These are phyloP conservation scores for Ormyrus thymus DNA, from an alignment of 2,888 invertebrate genomes.

Conservation along the genomic window DNA sequence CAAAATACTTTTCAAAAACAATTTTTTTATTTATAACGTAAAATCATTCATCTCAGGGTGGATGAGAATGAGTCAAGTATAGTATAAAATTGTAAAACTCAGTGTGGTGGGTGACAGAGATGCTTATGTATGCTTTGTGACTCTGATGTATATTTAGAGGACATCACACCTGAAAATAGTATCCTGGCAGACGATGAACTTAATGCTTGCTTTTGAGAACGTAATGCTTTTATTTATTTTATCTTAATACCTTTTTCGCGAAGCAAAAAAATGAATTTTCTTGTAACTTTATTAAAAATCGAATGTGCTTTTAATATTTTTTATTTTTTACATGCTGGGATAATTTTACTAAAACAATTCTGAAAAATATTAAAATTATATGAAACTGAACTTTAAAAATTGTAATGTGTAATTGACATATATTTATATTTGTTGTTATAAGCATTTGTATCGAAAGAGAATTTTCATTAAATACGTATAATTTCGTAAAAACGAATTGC, in stretches of 20 bases:
- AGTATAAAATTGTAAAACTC: slow-evolving; percentile 46
- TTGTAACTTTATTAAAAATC: slow-evolving; percentile 44
- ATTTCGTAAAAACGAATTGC: slow-evolving; percentile 50
- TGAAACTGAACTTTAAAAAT: slow-evolving; percentile 20
- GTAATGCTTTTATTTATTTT: slow-evolving; percentile 48
- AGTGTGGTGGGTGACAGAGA: slow-evolving; percentile 38
- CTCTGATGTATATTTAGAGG: slow-evolving; percentile 58
- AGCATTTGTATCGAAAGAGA: slow-evolving; percentile 49
- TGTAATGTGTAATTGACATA: slow-evolving; percentile 29
- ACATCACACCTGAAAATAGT: slow-evolving; percentile 61
- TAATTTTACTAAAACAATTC: slow-evolving; percentile 32
- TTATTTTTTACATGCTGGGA: slow-evolving; percentile 50
- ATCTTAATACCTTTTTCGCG: slow-evolving; percentile 42
- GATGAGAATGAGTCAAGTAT: slow-evolving; percentile 41
- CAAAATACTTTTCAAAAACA: slow-evolving; percentile 42
- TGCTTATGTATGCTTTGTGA: slow-evolving; percentile 35
- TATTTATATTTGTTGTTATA: slow-evolving; percentile 43
- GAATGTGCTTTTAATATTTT: slow-evolving; percentile 41
- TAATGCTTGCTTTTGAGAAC: slow-evolving; percentile 33
- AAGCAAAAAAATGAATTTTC: slow-evolving; percentile 59
- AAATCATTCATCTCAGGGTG: slow-evolving; percentile 31
- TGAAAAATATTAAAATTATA: slow-evolving; percentile 11
- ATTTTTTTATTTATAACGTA: slow-evolving; percentile 47
- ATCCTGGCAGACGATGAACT: slow-evolving; percentile 48
- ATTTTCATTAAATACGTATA: slow-evolving; percentile 54